These are phyloP conservation scores for Scaptomyza tumidula DNA, from an alignment of 2,888 invertebrate species.

Conservation along the genomic window DNA sequence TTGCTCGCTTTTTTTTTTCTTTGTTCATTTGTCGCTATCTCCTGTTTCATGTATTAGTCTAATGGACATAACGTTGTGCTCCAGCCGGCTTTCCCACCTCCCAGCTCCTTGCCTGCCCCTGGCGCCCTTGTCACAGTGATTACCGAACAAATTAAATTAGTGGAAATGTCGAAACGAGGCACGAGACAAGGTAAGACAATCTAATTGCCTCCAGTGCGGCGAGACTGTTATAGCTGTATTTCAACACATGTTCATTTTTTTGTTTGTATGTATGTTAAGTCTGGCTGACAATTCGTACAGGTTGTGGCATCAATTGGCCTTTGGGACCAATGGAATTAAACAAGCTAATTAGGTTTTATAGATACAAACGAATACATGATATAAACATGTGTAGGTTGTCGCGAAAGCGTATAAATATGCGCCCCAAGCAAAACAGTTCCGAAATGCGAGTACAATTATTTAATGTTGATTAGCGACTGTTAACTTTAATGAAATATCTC, in stretches of 20 bases:
- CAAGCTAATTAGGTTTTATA: constrained; percentile 68
- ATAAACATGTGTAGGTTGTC: constrained; percentile 28
- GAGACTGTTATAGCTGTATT: constrained; percentile 14
- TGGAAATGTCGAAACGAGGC: constrained; percentile 63
- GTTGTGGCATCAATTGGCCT: constrained; percentile 69
- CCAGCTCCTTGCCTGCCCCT: constrained; percentile 3
- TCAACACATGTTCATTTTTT: constrained; percentile 17
- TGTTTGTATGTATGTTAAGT: constrained; percentile 39
- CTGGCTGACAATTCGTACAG: constrained; percentile 49
- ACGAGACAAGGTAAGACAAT: constrained; percentile 59
- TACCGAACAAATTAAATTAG: constrained; percentile 75
- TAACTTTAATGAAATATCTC: too few relatives aligned
- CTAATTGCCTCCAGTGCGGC: constrained; percentile 57
- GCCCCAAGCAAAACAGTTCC: neutral
- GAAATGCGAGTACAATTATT: neutral
- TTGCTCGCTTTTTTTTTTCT: neutral
- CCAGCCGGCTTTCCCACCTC: constrained; percentile 12
- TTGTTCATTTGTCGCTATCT: constrained; percentile 22
- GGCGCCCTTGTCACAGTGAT: constrained; percentile 56
- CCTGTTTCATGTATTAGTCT: constrained; percentile 49
- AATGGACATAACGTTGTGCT: constrained; percentile 52
- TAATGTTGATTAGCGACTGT: neutral
- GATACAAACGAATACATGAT: constrained; percentile 12
- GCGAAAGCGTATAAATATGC: neutral
- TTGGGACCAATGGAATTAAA: constrained; percentile 55